Evolutionary conservation across 2,113 vertebrate species (phyloP), one percentile per base, ranked within the genome.

Genomic region (Hoplias malabaricus): DNA sequence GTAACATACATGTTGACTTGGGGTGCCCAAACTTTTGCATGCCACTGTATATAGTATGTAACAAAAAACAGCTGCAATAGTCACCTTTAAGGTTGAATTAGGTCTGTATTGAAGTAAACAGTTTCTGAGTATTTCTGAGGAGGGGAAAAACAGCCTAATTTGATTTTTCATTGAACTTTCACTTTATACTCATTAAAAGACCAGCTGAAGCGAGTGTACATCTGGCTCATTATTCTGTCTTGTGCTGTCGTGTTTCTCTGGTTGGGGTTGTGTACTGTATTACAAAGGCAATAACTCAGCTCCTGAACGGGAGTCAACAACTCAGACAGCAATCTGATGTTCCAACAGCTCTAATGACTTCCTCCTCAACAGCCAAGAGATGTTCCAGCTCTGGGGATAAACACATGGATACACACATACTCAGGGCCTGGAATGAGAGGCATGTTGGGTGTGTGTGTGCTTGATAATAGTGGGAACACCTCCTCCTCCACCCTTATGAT

Each of bases 401-500:
- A 74, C n/a, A 68, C 54, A 69, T 29, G 67, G 14, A 53, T 42
- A 73, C 48, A 59, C 31, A 67, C 14, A 79, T 74, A 82, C 59
- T 72, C 2, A 9, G 5, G 21, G 3, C 12, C 14, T 67, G 84
- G 77, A 84, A 84, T 85, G 73, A 86, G 77, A 84, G 77, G 59
- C 27, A 69, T 12, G 71, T 62, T 25, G 68, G 14, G 14, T 31
- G 48, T 27, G 11, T 9, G 67, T 80, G 48, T 27, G 11, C 5
- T 63, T 80, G 81, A 87, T 71, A 82, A 13, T 61, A 1, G 29
- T 11, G 48, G 14, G 19, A 36, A 19, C 33, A n/a, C 16, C 57
- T 42, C 36, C 31, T 66, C 31, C 56, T 48, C 29, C 8, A 50
- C 2, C 33, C 59, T 23, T 43, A 16, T 61, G 11, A 63, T 59